A percentile compares a stretch with the other conserved stretches of the same genome.
phyloP scores from a whole-genome alignment of 2,888 invertebrate genomes.

The Phengaris arion region DNA sequence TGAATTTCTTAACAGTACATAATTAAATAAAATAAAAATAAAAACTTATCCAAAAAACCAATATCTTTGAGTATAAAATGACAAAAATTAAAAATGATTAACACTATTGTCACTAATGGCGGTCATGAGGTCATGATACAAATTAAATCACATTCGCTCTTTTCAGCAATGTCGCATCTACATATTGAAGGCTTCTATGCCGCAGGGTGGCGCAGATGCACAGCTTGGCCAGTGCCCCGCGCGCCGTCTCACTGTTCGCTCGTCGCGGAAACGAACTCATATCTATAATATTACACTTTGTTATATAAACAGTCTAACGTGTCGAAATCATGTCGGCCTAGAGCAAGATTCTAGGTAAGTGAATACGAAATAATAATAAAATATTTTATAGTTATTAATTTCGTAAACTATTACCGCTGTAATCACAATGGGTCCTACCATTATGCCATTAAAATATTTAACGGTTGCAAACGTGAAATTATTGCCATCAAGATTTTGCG shows the following conservation, averaged over 20 bases:
- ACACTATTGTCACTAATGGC: too few species aligned
- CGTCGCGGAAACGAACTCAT: slow-evolving; percentile 36
- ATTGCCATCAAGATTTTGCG: not conserved
- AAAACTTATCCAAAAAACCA: too few species aligned
- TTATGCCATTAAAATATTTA: not conserved
- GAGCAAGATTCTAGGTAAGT: not conserved
- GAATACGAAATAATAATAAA: not conserved
- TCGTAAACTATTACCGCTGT: not conserved
- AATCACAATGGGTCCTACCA: not conserved
- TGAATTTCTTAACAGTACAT: too few species aligned
- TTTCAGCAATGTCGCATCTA: not conserved
- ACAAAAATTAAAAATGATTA: too few species aligned
- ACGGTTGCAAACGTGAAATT: not conserved
- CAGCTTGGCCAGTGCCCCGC: slow-evolving; percentile 67
- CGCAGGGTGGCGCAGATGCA: slow-evolving; percentile 56
- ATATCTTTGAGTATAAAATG: too few species aligned
- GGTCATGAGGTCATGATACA: too few species aligned
- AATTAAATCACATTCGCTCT: too few species aligned
- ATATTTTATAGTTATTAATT: not conserved
- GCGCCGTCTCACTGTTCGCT: slow-evolving; percentile 53
- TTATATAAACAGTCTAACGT: slow-evolving; percentile 13
- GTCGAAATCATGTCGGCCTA: not conserved
- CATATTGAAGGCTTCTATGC: not conserved
- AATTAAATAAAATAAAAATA: too few species aligned
- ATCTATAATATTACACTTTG: slow-evolving; percentile 15